These are phyloP conservation scores for Sinonovacula constricta DNA, from an alignment of 1,140 invertebrate species.

Conservation along the genomic window DNA sequence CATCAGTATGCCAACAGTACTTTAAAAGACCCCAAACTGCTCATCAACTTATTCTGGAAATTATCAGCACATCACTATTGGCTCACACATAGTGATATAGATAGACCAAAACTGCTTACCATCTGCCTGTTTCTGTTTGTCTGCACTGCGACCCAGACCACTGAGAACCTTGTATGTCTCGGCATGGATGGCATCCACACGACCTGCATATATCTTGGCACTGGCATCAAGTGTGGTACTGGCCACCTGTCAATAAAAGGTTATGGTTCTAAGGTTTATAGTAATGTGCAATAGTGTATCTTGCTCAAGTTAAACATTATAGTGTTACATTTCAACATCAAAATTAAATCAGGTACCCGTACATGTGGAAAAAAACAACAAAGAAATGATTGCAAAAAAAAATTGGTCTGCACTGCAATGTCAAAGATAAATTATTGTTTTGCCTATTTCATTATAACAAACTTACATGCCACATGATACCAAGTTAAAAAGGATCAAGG, in stretches of 20 bases:
- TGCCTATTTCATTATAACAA: background rate
- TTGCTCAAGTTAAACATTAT: too few species aligned
- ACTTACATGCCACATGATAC: background rate
- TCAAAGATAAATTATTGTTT: background rate
- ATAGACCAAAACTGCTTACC: conserved; percentile 26
- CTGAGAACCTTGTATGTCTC: conserved; percentile 88
- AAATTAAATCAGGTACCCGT: background rate
- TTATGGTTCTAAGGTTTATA: background rate
- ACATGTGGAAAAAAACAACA: too few species aligned
- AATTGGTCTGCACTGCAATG: too few species aligned
- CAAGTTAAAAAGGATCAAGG: background rate
- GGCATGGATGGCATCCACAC: conserved; percentile 88
- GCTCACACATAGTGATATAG: too few species aligned
- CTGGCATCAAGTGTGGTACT: conserved; percentile 90
- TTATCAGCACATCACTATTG: too few species aligned
- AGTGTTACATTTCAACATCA: too few species aligned
- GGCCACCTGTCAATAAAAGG: conserved; percentile 82
- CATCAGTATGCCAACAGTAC: too few species aligned
- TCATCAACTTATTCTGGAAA: too few species aligned
- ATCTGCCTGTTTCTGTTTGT: conserved; percentile 55
- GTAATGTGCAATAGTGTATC: too few species aligned
- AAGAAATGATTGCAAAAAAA: too few species aligned
- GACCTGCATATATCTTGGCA: conserved; percentile 88
- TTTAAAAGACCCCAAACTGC: too few species aligned
- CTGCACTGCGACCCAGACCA: conserved; percentile 80